Evolutionary conservation across 2,113 vertebrate genomes (phyloP).

Genomic region (Alethe diademata): DNA sequence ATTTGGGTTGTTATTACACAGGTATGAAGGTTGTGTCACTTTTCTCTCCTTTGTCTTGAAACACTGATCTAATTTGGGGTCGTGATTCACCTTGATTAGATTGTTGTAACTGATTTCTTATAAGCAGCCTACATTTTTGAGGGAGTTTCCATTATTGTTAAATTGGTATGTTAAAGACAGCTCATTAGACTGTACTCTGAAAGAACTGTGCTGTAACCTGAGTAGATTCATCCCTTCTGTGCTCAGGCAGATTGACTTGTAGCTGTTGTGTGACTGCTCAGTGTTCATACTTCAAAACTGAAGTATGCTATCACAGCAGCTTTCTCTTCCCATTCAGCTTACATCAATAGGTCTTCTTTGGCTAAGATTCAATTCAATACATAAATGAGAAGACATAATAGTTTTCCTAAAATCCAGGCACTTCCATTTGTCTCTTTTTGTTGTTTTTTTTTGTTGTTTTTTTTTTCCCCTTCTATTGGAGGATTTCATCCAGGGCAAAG

Average conservation of each 20-base stretch:
- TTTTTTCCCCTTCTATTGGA: rapidly evolving
- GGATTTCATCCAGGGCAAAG: not conserved
- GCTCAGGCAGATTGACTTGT: not conserved
- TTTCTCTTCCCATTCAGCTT: not conserved
- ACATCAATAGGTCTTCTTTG: not conserved
- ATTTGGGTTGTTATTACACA: not conserved
- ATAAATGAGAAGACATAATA: not conserved
- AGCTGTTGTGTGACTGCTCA: not conserved
- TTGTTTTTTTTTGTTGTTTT: not conserved
- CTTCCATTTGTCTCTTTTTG: not conserved
- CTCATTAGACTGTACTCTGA: not conserved
- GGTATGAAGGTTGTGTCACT: not conserved
- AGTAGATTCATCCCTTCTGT: not conserved
- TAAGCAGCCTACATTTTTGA: not conserved
- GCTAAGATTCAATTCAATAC: not conserved
- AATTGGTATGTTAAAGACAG: not conserved
- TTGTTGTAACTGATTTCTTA: not conserved
- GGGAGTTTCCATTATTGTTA: not conserved
- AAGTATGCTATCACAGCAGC: not conserved
- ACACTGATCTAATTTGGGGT: not conserved
- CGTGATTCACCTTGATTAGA: not conserved
- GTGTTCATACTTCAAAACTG: not conserved
- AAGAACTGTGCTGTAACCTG: not conserved
- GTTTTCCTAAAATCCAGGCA: not conserved
- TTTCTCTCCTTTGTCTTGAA: not conserved